Evolutionary conservation across 1,140 invertebrate species (phyloP), one percentile per base, ranked within the genome.

Genomic region (Hermetia illucens): DNA sequence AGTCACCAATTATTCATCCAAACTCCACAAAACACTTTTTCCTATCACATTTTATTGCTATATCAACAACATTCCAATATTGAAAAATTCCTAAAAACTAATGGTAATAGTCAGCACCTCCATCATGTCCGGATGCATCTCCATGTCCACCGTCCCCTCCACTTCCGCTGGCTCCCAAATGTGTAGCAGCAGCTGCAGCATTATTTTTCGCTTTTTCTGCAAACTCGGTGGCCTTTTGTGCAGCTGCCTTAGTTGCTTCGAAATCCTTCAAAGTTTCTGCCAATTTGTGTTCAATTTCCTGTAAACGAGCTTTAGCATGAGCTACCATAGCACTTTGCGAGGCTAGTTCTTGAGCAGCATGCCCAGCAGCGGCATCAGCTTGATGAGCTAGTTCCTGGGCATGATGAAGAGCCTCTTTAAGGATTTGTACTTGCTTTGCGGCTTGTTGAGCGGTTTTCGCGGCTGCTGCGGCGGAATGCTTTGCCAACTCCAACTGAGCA

Each of bases 381-480:
- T 62, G 58, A 1, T 47, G 44, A 1, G 66, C 61, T 30, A 65
- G 66, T 2, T 65, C 56, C 0, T 52, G 52, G 4, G 62, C 63
- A n/a, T n/a, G n/a, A n/a, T n/a, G n/a, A n/a, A n/a, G n/a, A n/a
- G n/a, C n/a, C n/a, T n/a, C n/a, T n/a, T n/a, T n/a, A 21, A 31
- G 9, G 8, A 24, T 2, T 22, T 43, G 41, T 47, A 77, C 73
- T 61, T 79, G 75, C 39, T 75, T 73, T 60, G 71, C 66, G 22
- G 76, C 75, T 46, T 78, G 75, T 46, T 74, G 71, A 1, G 75
- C 73, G 0, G 75, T 62, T 37, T 74, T 67, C 12, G 70, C 68
- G 0, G 77, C 71, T 0, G 75, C 64, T 15, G 68, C 68, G 0
- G 75, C 77, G 1, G 75, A 58, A 38, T 75, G 65, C 53, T 77